Evolutionary conservation across 2,888 invertebrate genomes (phyloP).

Genomic region (Orthosia incerta): DNA sequence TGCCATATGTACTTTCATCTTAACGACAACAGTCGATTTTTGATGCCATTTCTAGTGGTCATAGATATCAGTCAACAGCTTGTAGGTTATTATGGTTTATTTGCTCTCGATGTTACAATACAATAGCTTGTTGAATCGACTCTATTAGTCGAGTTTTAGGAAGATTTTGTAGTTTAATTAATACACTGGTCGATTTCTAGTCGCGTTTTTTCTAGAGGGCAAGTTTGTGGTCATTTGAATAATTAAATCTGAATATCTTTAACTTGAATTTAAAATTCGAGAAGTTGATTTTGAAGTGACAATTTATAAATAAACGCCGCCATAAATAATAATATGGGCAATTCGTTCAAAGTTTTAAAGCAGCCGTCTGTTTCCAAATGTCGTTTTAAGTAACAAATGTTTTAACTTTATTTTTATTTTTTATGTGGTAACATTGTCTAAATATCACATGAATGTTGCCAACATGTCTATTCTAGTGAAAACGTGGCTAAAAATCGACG

Average conservation of each 20-base stretch:
- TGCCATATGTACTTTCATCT: not conserved
- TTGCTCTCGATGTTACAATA: constrained; percentile 53
- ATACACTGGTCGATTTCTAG: constrained; percentile 24
- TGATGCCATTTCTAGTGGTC: constrained; percentile 45
- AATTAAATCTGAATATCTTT: too few relatives aligned
- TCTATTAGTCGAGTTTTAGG: constrained; percentile 39
- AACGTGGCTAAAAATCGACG: constrained; percentile 12
- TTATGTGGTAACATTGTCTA: constrained; percentile 5
- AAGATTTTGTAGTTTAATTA: constrained; percentile 57
- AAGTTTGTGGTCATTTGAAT: not conserved
- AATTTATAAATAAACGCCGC: too few relatives aligned
- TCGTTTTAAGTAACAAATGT: too few relatives aligned
- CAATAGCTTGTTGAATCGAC: constrained; percentile 53
- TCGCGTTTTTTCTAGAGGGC: constrained; percentile 9
- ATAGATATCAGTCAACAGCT: constrained; percentile 37
- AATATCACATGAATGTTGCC: constrained; percentile 8
- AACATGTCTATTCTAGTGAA: not conserved
- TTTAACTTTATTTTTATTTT: too few relatives aligned
- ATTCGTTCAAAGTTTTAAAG: too few relatives aligned
- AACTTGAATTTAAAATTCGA: not conserved
- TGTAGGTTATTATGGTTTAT: constrained; percentile 33
- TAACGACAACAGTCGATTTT: constrained; percentile 32
- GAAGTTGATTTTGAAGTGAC: too few relatives aligned
- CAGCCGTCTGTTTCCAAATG: too few relatives aligned
- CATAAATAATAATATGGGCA: too few relatives aligned